Conservation (phyloP, 2,888 invertebrate species). For the Rosalia funebris region DNA sequence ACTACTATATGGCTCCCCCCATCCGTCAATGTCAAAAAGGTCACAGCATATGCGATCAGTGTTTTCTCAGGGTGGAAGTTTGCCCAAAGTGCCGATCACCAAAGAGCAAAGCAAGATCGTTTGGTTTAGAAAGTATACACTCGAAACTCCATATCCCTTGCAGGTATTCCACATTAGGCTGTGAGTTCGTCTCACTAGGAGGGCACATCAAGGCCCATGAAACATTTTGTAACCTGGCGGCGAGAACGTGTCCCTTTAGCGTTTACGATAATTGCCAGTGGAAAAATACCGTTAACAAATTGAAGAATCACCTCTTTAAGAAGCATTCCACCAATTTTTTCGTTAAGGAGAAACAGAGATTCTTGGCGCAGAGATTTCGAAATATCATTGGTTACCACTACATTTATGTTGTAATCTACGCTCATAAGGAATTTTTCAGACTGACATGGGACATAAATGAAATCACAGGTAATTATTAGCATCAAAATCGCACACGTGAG, state of each 20-base stretch:
- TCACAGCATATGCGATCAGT: too few relatives aligned
- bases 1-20: slow-evolving; percentile 22
- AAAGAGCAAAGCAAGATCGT: slow-evolving; percentile 7
- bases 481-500: too few relatives aligned
- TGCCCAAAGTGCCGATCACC: slow-evolving; percentile 18
- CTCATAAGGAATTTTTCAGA: slow-evolving; percentile 39
- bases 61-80: slow-evolving; percentile 1
- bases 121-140: slow-evolving; percentile 12
- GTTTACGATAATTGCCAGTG: slow-evolving; percentile 36
- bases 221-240: slow-evolving; percentile 21
- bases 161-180: slow-evolving; percentile 22
- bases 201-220: slow-evolving; percentile 28
- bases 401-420: slow-evolving; percentile 39
- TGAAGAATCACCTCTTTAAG: slow-evolving; percentile 32
- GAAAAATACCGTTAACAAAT: slow-evolving; percentile 29
- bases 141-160: slow-evolving; percentile 1
- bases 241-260: slow-evolving; percentile 26
- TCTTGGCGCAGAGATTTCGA: slow-evolving; percentile 37
- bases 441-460: slow-evolving; percentile 44
- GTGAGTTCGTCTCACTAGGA: slow-evolving; percentile 12
- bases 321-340: slow-evolving; percentile 39
- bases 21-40: slow-evolving; percentile 26
- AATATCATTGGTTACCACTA: slow-evolving; percentile 35
- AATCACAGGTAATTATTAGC: slow-evolving; percentile 34
- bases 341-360: slow-evolving; percentile 37